Base-by-base conservation (phyloP, 2,888 invertebrate genomes). In the Toxonevra muliebris region DNA sequence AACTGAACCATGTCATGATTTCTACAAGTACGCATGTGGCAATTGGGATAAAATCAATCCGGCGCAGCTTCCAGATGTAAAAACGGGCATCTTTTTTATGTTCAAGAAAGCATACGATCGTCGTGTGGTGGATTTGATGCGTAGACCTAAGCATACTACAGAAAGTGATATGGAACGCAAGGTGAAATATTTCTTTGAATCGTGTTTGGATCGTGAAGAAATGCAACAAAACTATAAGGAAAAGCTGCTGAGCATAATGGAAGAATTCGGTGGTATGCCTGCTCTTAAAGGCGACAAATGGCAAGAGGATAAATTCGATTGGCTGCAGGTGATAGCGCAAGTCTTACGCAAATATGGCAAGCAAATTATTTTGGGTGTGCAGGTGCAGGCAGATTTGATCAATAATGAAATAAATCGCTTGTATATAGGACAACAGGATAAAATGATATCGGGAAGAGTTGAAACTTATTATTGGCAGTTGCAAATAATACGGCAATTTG, bases 121-220 rank as follows among this genome's bases (percentile, higher is more conserved):
- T 2, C 79, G 79, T 1, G 66, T 81, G 12, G 66, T 74, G 40
- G 73, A 74, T 9, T 55, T 82, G 30, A 62, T 83, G 2, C 73
- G 71, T 4, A 66, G 67, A 15, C 77, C 76, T 4, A 73, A 72
- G 19, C 66, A 62, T 4, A 78, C 73, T 1, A 78, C 74, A 2
- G 82, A 82, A 42, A 75, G 73, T 20, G 65, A 74, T 13, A 78
- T 79, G 40, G 80, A 79, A 42, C 76, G 76, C 9, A 75, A 76
- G 3, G 79, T 82, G 0, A 84, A 82, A 69, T 83, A 82, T 42
- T 83, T 83, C 59, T 82, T 81, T 54, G 81, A 83, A 5, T 84
- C 85, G 0, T 83, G 83, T 43, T 66, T 80, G 50, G 74, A 78
- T 30, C 65, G 71, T 1, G 45, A 42, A 4, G 20, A 66, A 1